Evolutionary conservation across 2,888 invertebrate species (phyloP).

Genomic region (Plebejus argus): DNA sequence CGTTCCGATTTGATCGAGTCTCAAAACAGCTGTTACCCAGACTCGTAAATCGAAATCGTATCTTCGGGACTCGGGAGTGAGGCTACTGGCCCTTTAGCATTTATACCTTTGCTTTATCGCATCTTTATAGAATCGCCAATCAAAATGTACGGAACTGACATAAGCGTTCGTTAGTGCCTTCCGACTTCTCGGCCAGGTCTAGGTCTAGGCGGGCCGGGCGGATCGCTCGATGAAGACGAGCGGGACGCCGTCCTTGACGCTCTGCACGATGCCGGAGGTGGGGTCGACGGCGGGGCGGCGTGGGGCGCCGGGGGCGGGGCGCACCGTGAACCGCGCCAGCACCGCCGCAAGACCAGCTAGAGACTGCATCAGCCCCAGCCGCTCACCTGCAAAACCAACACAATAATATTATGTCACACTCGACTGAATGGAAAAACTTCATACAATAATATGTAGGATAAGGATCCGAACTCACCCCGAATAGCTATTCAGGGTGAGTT

Average conservation of each 20-base stretch:
- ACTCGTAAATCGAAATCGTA: no score
- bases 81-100: no score
- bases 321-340: slow-evolving; percentile 54
- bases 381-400: slow-evolving; percentile 50
- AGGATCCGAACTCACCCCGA: no score
- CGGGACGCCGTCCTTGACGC: slow-evolving; percentile 48
- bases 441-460: no score
- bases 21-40: no score
- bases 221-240: no score
- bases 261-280: slow-evolving; percentile 53
- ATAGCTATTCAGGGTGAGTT: no score
- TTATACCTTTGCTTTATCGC: no score
- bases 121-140: slow-evolving; percentile 29
- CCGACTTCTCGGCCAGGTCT: slow-evolving; percentile 46
- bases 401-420: background rate
- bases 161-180: no score
- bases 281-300: slow-evolving; percentile 37
- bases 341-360: slow-evolving; percentile 64
- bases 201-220: slow-evolving; percentile 36
- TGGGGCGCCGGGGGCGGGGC: slow-evolving; percentile 51
- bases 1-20: no score
- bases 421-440: no score
- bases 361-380: slow-evolving; percentile 67
- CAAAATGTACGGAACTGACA: slow-evolving; percentile 54
- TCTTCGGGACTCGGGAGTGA: slow-evolving; percentile 42